Conservation (phyloP, 1,140 invertebrate genomes). For the Macrobrachium nipponense region DNA sequence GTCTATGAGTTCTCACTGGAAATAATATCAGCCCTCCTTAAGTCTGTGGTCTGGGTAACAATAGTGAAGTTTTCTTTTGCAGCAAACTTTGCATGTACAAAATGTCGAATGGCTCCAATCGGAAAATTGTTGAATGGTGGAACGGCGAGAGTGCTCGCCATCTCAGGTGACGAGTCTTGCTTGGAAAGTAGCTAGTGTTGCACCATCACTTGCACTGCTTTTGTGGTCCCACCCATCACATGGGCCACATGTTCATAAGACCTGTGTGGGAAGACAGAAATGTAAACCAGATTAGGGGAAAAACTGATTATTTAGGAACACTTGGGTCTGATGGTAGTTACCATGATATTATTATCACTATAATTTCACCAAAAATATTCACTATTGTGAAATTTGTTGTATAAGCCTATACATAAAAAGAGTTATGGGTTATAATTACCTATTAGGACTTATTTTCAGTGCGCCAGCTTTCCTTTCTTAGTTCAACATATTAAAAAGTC, state of each 20-base stretch:
- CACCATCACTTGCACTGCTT: background rate
- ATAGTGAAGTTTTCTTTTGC: conserved; percentile 18
- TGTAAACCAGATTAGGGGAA: background rate
- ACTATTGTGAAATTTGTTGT: too few relatives aligned
- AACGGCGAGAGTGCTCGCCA: background rate
- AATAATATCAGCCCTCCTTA: background rate
- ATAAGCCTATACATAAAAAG: too few relatives aligned
- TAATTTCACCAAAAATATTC: too few relatives aligned
- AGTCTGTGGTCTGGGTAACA: background rate
- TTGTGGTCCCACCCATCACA: background rate
- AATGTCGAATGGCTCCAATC: conserved; percentile 20
- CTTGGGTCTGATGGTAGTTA: background rate
- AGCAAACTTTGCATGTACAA: conserved; percentile 29
- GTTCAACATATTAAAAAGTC: too few relatives aligned
- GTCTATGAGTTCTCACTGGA: conserved; percentile 12
- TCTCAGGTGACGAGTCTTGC: background rate
- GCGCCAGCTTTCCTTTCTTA: too few relatives aligned
- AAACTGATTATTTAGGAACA: background rate
- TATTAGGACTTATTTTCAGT: too few relatives aligned
- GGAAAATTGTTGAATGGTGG: conserved; percentile 8
- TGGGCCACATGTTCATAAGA: background rate
- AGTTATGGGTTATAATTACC: too few relatives aligned
- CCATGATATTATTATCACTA: background rate
- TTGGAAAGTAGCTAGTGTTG: background rate
- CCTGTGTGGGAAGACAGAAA: background rate